Percentiles rank a stretch among this genome's conserved stretches.
These are phyloP conservation scores for Geococcyx californianus DNA, from an alignment of 2,113 vertebrate genomes.

Conservation along the genomic window DNA sequence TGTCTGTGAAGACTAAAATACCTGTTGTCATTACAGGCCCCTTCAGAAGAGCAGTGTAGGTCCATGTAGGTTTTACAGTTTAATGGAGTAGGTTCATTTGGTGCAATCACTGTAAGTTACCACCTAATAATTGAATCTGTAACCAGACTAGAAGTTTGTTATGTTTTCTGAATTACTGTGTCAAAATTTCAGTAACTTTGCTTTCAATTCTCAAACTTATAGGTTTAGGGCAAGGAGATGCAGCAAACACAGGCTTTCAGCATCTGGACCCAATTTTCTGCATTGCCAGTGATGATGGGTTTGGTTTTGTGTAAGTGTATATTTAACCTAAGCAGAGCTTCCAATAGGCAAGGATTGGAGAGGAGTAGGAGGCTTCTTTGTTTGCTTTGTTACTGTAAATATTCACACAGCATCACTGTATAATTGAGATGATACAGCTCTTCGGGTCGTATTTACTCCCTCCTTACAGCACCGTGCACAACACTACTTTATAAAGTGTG, in stretches of 20 bases:
- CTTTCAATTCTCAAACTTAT: not conserved
- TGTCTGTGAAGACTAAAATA: not conserved
- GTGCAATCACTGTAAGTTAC: not conserved
- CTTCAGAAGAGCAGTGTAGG: not conserved
- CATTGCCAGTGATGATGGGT: not conserved
- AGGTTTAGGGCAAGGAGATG: not conserved
- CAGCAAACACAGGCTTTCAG: not conserved
- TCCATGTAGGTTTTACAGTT: not conserved
- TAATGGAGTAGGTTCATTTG: not conserved
- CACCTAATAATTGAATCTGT: not conserved
- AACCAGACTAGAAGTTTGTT: not conserved
- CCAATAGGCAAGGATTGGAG: not conserved
- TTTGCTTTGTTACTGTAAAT: not conserved
- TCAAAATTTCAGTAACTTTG: not conserved
- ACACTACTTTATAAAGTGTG: not conserved
- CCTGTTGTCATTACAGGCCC: not conserved
- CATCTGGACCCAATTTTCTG: not conserved
- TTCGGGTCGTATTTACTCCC: not conserved
- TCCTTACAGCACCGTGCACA: not conserved
- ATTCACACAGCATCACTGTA: not conserved
- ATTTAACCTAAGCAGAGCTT: not conserved
- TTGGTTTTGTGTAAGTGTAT: not conserved
- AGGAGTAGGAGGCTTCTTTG: not conserved
- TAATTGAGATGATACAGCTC: not conserved
- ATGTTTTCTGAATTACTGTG: not conserved